Conservation (phyloP, 2,888 invertebrate genomes). For the Ceramica pisi region DNA sequence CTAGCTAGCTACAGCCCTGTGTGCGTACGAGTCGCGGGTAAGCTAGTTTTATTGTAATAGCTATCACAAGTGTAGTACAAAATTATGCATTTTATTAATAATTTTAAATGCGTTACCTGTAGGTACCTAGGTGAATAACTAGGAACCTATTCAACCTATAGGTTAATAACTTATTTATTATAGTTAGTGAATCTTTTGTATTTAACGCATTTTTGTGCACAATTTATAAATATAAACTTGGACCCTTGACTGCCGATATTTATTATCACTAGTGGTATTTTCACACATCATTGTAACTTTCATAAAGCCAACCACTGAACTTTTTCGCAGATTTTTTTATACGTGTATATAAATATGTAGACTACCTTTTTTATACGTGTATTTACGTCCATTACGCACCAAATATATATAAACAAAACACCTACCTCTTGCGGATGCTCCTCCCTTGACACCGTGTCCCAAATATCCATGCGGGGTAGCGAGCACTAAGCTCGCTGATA, state of each 20-base stretch:
- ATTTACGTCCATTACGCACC: conserved; percentile 8
- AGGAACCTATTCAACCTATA: too few relatives aligned
- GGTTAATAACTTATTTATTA: not conserved
- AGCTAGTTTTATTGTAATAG: too few relatives aligned
- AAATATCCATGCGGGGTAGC: conserved; percentile 85
- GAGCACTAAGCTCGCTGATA: conserved; percentile 76
- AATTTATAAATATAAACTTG: not conserved
- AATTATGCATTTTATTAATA: too few relatives aligned
- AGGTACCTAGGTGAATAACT: too few relatives aligned
- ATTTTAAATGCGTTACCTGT: too few relatives aligned
- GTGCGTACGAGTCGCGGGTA: too few relatives aligned
- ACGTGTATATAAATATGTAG: not conserved
- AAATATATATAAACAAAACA: conserved; percentile 17
- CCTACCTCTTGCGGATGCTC: conserved; percentile 83
- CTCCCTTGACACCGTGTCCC: conserved; percentile 85
- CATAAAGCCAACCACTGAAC: too few relatives aligned
- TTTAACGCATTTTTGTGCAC: too few relatives aligned
- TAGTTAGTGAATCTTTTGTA: not conserved
- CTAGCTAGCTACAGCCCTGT: too few relatives aligned
- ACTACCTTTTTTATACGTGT: not conserved
- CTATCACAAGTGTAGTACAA: too few relatives aligned
- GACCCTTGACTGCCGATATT: not conserved
- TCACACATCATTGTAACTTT: not conserved
- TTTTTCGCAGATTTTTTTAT: not conserved
- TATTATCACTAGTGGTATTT: not conserved